phyloP scores from a whole-genome alignment of 2,797 vertebrate genomes.

The Brachyalestes nurse region DNA sequence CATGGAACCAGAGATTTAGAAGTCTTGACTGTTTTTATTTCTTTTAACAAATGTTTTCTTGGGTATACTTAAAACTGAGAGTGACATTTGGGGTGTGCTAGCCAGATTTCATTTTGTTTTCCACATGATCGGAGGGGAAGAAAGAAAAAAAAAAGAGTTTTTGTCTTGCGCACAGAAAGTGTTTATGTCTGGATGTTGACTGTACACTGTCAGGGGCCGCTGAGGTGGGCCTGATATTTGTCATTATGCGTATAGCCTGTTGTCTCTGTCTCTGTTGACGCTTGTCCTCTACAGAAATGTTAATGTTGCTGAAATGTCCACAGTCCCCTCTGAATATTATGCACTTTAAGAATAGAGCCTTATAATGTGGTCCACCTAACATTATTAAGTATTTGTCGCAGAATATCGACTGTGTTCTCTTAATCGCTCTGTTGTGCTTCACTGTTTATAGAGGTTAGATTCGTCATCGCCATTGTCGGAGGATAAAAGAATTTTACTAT shows the following conservation, averaged over 20 bases:
- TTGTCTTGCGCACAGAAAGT: conserved; percentile 26
- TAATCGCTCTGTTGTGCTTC: conserved; percentile 37
- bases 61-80: conserved; percentile 20
- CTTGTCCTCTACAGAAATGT: conserved; percentile 41
- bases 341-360: conserved; percentile 61
- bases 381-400: conserved; percentile 45
- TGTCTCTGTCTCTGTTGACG: conserved; percentile 34
- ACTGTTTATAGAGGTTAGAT: conserved; percentile 36
- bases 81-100: conserved; percentile 2
- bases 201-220: conserved; percentile 26
- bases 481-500: conserved; percentile 20
- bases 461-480: conserved; percentile 35
- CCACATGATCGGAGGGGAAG: background rate
- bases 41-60: conserved; percentile 21
- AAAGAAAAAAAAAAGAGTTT: conserved; percentile 2
- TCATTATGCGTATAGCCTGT: conserved; percentile 31
- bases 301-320: conserved; percentile 37
- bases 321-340: conserved; percentile 49
- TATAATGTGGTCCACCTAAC: conserved; percentile 44
- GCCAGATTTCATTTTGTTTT: background rate
- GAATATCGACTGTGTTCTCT: conserved; percentile 26
- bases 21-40: conserved; percentile 11
- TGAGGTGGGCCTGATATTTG: conserved; percentile 16
- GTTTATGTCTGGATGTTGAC: conserved; percentile 23
- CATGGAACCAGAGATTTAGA: conserved; percentile 44